A percentile compares a stretch with the other conserved stretches of the same genome.
These are phyloP conservation scores for Peromyscus aztecus DNA, from an alignment of 2,797 vertebrate genomes.

Conservation along the genomic window DNA sequence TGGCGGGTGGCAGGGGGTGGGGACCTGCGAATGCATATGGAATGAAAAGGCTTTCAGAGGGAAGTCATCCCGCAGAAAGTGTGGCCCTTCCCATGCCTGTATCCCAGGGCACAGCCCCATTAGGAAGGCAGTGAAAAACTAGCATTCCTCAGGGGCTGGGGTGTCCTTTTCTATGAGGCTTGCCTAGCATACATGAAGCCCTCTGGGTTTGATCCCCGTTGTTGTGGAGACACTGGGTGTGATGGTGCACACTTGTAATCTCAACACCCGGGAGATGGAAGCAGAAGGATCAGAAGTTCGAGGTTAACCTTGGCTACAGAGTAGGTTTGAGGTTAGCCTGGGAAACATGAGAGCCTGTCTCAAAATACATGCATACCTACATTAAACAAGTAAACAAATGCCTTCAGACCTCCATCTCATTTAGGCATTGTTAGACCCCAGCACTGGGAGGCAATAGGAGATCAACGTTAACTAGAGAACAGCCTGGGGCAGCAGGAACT, in stretches of 20 bases:
- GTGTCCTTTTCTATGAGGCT: not conserved
- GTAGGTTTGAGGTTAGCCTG: not conserved
- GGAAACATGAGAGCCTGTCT: not conserved
- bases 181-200: not conserved
- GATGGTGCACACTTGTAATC: not conserved
- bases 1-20: not conserved
- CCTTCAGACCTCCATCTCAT: not conserved
- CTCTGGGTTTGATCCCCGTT: not conserved
- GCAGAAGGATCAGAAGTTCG: not conserved
- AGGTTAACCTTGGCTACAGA: not conserved
- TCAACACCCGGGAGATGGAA: not conserved
- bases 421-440: not conserved
- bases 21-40: not conserved
- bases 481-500: not conserved
- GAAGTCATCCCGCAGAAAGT: not conserved
- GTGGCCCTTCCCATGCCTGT: not conserved
- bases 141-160: not conserved
- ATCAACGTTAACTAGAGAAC: rapidly evolving
- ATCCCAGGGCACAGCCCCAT: slow-evolving; percentile 45
- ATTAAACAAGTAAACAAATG: not conserved
- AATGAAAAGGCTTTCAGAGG: not conserved
- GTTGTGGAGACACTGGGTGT: too few species aligned
- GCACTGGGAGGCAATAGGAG: not conserved
- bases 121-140: slow-evolving; percentile 11
- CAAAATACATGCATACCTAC: not conserved